Evolutionary conservation across 2,113 vertebrate genomes (phyloP).

Genomic region (Origma solitaria): DNA sequence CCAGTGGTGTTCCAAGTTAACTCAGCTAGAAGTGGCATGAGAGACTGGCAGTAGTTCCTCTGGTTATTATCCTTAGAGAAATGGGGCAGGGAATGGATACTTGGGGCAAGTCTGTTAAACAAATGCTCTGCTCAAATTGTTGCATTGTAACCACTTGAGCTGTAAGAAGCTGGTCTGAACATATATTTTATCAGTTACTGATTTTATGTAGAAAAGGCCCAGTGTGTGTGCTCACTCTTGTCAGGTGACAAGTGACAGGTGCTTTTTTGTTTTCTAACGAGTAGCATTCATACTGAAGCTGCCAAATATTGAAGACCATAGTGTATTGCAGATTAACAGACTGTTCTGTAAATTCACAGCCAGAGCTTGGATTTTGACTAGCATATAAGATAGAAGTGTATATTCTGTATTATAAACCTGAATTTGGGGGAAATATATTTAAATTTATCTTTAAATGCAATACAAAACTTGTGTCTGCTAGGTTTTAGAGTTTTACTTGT

Average conservation of each 20-base stretch:
- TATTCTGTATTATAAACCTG: neutral
- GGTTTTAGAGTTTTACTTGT: neutral
- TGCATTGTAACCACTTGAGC: neutral
- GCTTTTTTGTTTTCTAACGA: neutral
- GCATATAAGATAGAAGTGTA: neutral
- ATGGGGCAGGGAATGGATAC: neutral
- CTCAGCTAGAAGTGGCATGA: rapidly evolving
- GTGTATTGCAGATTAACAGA: neutral
- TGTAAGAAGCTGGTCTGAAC: neutral
- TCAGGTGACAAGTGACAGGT: neutral
- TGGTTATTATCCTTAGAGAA: neutral
- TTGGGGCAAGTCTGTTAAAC: neutral
- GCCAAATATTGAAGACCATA: neutral
- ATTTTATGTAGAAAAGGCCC: neutral
- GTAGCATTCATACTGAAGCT: neutral
- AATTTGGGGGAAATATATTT: neutral
- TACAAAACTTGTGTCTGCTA: neutral
- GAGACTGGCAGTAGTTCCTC: neutral
- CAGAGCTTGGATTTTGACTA: neutral
- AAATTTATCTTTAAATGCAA: neutral
- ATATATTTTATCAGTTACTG: neutral
- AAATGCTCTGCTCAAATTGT: neutral
- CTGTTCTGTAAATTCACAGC: neutral
- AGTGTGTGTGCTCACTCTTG: neutral
- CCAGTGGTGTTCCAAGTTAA: neutral